Evolutionary conservation across 1,140 invertebrate genomes (phyloP).

Genomic region (Cydia fagiglandana): DNA sequence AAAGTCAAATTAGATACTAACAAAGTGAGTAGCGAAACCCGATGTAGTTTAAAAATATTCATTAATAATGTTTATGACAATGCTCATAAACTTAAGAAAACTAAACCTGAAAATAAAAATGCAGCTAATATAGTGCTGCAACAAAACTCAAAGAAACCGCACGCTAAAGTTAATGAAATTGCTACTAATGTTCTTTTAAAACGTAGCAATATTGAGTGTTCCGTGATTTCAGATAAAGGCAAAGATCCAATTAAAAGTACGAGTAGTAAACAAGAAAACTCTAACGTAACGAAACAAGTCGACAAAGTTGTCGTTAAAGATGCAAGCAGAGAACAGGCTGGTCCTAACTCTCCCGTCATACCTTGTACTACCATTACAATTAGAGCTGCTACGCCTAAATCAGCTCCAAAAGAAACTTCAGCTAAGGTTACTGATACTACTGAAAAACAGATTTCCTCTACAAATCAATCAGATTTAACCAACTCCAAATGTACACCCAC

Average conservation of each 20-base stretch:
- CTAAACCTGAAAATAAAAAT: background rate
- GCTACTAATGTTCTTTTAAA: background rate
- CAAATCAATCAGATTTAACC: background rate
- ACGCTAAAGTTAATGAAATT: background rate
- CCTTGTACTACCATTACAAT: background rate
- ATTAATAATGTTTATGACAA: background rate
- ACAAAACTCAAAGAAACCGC: background rate
- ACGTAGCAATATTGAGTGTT: background rate
- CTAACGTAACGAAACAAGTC: background rate
- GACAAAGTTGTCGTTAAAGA: background rate
- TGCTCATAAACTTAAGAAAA: background rate
- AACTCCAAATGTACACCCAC: background rate
- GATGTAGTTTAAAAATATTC: slow-evolving; percentile 2
- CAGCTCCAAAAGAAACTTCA: background rate
- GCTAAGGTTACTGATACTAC: background rate
- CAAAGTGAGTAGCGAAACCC: background rate
- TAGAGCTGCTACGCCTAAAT: background rate
- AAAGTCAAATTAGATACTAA: background rate
- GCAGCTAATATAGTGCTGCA: background rate
- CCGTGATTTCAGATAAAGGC: background rate
- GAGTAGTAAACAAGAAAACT: background rate
- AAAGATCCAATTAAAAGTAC: background rate
- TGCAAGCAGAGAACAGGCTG: background rate
- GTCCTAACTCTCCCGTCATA: slow-evolving; percentile 1
- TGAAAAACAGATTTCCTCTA: background rate